These are phyloP conservation scores for Pica pica DNA, from an alignment of 2,113 vertebrate genomes.

Conservation along the genomic window DNA sequence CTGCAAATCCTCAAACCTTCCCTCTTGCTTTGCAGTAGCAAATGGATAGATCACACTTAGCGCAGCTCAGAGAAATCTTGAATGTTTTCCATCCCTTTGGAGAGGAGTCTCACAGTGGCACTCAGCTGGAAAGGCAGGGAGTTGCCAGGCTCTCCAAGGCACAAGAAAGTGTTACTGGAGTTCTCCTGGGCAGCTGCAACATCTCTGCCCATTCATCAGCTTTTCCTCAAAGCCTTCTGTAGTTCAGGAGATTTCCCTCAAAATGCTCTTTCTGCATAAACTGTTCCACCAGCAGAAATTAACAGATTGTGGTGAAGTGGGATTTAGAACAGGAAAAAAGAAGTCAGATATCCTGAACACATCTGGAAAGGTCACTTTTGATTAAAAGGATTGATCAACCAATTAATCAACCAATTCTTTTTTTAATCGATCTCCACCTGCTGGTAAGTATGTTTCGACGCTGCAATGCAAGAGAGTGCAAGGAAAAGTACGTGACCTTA, in stretches of 20 bases:
- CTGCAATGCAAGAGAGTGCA: background rate
- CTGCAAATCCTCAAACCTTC: background rate
- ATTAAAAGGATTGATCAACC: background rate
- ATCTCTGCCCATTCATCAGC: background rate
- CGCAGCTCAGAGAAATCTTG: background rate
- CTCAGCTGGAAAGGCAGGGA: background rate
- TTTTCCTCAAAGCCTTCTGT: background rate
- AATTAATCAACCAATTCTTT: background rate
- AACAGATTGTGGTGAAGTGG: background rate
- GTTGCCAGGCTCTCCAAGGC: background rate
- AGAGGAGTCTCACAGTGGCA: background rate
- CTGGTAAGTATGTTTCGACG: rapidly evolving
- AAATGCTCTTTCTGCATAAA: background rate
- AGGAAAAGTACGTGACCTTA: background rate
- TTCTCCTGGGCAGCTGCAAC: background rate
- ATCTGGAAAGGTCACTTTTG: background rate
- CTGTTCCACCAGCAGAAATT: background rate
- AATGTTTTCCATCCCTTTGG: background rate
- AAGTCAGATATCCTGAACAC: background rate
- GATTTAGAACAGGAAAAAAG: background rate
- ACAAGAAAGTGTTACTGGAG: background rate
- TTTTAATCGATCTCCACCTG: background rate
- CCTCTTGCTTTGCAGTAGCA: background rate
- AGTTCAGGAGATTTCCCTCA: background rate
- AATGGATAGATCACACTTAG: background rate